Evolutionary conservation across 2,888 invertebrate genomes (phyloP).

Genomic region (Cabera pusaria): DNA sequence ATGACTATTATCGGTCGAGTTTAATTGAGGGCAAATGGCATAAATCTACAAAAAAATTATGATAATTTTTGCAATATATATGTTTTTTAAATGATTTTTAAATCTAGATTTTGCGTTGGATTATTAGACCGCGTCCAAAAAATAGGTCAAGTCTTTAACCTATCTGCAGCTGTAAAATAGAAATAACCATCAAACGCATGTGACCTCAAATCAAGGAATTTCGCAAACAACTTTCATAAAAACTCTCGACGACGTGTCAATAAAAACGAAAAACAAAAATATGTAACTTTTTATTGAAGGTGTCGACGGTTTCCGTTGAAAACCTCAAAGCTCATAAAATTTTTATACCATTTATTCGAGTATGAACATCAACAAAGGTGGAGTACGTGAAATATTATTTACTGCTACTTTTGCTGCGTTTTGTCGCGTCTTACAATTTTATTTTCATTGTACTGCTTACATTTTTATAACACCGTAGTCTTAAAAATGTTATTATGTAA

Average conservation of each 20-base stretch:
- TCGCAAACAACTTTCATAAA: constrained; percentile 12
- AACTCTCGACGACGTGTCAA: constrained; percentile 13
- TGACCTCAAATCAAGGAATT: constrained; percentile 14
- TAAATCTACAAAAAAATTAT: no score
- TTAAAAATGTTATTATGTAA: no score
- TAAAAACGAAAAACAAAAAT: constrained; percentile 15
- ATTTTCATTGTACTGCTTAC: no score
- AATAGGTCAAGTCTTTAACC: background rate
- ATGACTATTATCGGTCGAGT: no score
- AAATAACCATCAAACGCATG: constrained; percentile 7
- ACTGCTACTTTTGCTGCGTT: no score
- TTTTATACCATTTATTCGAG: constrained; percentile 16
- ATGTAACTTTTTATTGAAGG: constrained; percentile 18
- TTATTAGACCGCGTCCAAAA: background rate
- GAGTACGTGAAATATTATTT: no score
- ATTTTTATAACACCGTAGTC: no score
- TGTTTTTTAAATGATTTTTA: no score
- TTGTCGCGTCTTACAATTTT: no score
- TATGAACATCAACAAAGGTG: constrained; percentile 7
- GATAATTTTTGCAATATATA: no score
- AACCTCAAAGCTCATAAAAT: constrained; percentile 21
- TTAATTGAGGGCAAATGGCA: no score
- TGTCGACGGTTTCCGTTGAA: constrained; percentile 8
- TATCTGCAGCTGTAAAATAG: constrained; percentile 6
- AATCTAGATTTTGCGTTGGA: no score